These are phyloP conservation scores for Beaufortia kweichowensis DNA, from an alignment of 2,113 vertebrate genomes.

Conservation along the genomic window DNA sequence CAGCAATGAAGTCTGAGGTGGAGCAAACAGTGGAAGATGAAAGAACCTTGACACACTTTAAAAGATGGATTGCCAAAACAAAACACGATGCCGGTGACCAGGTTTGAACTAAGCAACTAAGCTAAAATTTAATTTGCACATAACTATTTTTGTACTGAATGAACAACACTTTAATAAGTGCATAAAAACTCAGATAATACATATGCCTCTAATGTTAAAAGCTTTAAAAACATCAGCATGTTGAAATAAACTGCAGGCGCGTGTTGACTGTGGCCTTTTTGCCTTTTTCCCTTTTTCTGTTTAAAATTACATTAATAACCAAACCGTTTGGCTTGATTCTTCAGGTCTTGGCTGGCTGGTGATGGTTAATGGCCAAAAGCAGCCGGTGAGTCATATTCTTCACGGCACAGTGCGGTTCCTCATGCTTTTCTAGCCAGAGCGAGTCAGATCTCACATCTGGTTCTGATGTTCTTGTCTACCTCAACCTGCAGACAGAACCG, in stretches of 20 bases:
- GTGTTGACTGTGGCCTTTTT: neutral
- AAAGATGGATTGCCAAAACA: no score
- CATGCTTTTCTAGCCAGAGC: neutral
- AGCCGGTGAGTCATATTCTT: neutral
- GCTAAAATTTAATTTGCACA: no score
- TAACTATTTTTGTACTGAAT: no score
- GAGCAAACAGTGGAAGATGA: no score
- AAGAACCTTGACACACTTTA: no score
- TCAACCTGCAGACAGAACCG: conserved; percentile 5
- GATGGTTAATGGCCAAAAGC: neutral
- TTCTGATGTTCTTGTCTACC: conserved; percentile 39
- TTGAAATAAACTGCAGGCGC: neutral
- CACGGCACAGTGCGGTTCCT: conserved; percentile 1
- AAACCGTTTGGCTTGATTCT: neutral
- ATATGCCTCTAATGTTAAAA: no score
- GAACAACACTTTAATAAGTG: no score
- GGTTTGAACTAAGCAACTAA: no score
- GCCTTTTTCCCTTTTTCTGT: neutral
- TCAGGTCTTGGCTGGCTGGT: neutral
- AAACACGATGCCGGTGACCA: no score
- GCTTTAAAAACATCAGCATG: no score
- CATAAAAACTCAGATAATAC: no score
- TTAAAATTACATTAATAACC: conserved; percentile 6
- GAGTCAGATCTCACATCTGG: conserved; percentile 37
- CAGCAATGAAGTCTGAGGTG: no score